Evolutionary conservation across 2,888 invertebrate species (phyloP).

Genomic region (Ophonus ardosiacus): DNA sequence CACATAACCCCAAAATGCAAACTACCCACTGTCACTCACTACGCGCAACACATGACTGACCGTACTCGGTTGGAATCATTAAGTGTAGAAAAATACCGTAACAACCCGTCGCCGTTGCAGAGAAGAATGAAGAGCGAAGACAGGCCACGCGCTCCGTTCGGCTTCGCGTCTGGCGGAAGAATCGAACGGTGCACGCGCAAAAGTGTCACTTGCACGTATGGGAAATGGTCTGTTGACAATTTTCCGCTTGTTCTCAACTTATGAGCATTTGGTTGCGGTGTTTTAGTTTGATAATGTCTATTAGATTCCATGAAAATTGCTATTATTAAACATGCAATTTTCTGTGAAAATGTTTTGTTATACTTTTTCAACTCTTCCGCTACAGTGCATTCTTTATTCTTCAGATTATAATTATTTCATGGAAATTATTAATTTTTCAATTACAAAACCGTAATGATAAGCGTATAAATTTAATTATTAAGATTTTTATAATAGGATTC

Average conservation of each 20-base stretch:
- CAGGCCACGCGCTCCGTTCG: neutral
- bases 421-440: too few relatives aligned
- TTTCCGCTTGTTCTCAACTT: conserved; percentile 18
- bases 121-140: conserved; percentile 46
- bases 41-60: conserved; percentile 7
- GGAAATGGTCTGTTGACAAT: neutral
- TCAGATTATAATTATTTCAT: too few relatives aligned
- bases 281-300: neutral
- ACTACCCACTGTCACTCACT: conserved; percentile 22
- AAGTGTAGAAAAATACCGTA: conserved; percentile 51
- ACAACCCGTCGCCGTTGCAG: neutral
- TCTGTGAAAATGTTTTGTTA: neutral
- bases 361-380: too few relatives aligned
- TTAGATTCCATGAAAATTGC: neutral
- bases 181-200: conserved; percentile 48
- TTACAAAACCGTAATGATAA: too few relatives aligned
- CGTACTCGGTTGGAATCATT: conserved; percentile 26
- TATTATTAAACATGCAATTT: neutral
- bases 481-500: too few relatives aligned
- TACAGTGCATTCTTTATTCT: too few relatives aligned
- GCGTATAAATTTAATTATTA: too few relatives aligned
- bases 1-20: neutral
- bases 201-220: conserved; percentile 12
- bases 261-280: neutral
- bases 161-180: conserved; percentile 14